Evolutionary conservation across 2,797 vertebrate species (phyloP).

Genomic region (Sebastes miniatus): DNA sequence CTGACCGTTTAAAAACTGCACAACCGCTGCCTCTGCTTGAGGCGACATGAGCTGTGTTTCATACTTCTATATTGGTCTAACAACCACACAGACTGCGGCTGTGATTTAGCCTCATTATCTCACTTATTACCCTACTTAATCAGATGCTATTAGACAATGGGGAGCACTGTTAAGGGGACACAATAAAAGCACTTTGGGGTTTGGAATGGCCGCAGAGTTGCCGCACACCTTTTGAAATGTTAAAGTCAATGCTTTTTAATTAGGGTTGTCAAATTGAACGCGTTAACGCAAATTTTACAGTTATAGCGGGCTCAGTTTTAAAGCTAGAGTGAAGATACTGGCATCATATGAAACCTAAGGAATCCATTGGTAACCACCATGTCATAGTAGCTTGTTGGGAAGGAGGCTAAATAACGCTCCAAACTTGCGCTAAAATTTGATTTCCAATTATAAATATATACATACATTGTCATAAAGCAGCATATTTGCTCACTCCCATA

Average conservation of each 20-base stretch:
- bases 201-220: neutral
- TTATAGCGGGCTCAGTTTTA: too few species aligned
- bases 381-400: too few species aligned
- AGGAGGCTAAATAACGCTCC: too few species aligned
- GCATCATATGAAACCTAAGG: too few species aligned
- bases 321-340: too few species aligned
- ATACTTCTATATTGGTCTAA: neutral
- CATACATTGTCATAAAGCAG: too few species aligned
- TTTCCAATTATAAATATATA: too few species aligned
- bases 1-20: neutral
- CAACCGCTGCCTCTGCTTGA: neutral
- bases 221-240: neutral
- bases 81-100: neutral
- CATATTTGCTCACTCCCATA: too few species aligned
- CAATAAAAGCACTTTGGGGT: conserved; percentile 18
- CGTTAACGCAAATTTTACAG: too few species aligned
- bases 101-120: conserved; percentile 7
- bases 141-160: conserved; percentile 7
- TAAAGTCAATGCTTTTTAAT: neutral
- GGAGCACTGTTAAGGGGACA: conserved; percentile 12
- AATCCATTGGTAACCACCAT: too few species aligned
- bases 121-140: conserved; percentile 23
- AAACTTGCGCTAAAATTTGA: too few species aligned
- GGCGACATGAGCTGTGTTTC: neutral
- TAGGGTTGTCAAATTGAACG: too few species aligned